phyloP scores from a whole-genome alignment of 2,888 invertebrate species.

The Lithophane leautieri region DNA sequence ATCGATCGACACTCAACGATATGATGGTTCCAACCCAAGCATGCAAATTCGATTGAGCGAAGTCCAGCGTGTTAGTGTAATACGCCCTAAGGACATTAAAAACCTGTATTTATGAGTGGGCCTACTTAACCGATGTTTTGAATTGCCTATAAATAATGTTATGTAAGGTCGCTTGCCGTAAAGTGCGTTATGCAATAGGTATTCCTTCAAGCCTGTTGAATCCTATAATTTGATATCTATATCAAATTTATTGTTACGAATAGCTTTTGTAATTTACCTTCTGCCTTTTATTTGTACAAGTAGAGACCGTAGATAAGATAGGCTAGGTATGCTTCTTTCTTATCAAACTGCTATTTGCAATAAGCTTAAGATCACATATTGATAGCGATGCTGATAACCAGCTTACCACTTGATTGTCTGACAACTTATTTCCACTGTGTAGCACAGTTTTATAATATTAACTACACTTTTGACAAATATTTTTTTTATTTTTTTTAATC shows the following conservation, averaged over 20 bases:
- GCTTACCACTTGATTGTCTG: constrained; percentile 78
- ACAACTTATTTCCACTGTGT: constrained; percentile 78
- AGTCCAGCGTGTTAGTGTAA: neutral
- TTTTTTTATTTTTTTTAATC: constrained; percentile 74
- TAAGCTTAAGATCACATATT: constrained; percentile 87
- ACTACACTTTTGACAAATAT: constrained; percentile 75
- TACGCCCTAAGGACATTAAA: constrained; percentile 8
- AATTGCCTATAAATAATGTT: constrained; percentile 11
- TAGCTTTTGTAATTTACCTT: constrained; percentile 60
- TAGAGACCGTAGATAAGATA: constrained; percentile 85
- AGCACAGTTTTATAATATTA: constrained; percentile 77
- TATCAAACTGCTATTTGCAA: constrained; percentile 87
- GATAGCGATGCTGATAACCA: constrained; percentile 84
- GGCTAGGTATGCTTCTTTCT: constrained; percentile 80
- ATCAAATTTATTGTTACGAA: constrained; percentile 51
- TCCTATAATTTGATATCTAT: constrained; percentile 37
- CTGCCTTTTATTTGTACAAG: constrained; percentile 73
- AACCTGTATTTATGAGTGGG: neutral
- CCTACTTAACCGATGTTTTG: neutral
- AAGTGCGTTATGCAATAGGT: constrained; percentile 15
- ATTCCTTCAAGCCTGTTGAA: constrained; percentile 12
- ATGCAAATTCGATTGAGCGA: neutral
- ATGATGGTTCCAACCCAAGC: neutral
- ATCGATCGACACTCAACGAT: neutral
- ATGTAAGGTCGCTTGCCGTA: constrained; percentile 9